Conservation (phyloP, 2,113 vertebrate genomes). For the Aegotheles bennettii region DNA sequence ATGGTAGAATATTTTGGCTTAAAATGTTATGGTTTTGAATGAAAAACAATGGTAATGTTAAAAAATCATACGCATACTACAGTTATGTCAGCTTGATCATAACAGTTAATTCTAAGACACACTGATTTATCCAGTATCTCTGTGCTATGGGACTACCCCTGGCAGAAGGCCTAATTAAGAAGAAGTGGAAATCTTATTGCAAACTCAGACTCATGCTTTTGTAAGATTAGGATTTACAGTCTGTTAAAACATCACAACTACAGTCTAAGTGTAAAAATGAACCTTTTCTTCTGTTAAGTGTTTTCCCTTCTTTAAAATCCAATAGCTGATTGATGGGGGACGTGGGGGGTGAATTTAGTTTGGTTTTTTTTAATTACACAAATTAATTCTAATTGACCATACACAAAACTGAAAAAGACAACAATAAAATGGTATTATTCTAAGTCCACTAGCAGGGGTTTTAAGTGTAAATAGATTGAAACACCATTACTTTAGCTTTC, state of each 20-base stretch:
- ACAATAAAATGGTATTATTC: not conserved
- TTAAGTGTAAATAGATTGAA: not conserved
- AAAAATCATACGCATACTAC: not conserved
- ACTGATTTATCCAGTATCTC: not conserved
- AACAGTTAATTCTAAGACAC: not conserved
- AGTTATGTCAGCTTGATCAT: not conserved
- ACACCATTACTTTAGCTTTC: not conserved
- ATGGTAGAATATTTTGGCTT: not conserved
- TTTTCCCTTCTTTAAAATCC: not conserved
- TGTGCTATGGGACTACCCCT: not conserved
- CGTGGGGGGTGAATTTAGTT: no score
- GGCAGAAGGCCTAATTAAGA: not conserved
- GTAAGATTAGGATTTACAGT: not conserved
- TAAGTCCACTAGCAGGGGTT: not conserved
- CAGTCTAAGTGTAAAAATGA: not conserved
- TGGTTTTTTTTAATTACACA: not conserved
- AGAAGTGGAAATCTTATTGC: not conserved
- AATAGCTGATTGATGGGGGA: not conserved
- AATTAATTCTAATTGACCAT: not conserved
- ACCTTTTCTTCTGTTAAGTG: not conserved
- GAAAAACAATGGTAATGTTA: not conserved
- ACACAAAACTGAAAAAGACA: not conserved
- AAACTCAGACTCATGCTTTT: not conserved
- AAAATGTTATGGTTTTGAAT: not conserved
- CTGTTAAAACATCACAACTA: not conserved